Evolutionary conservation across 2,113 vertebrate genomes (phyloP), one percentile per base, ranked within the genome.

Genomic region (Archocentrus centrarchus): DNA sequence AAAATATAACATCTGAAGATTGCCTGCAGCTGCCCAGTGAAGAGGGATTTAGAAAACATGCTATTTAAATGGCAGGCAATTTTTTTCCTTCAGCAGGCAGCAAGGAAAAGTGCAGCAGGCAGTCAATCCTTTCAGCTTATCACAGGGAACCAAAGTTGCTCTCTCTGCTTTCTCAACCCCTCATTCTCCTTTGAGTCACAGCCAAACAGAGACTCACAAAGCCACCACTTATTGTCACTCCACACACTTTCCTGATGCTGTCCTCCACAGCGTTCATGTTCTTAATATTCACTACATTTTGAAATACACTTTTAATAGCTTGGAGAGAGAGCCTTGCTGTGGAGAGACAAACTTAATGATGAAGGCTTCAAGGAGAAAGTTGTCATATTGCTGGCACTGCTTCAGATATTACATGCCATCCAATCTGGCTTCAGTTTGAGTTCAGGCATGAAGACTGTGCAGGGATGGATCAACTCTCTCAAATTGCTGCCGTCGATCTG

Each of bases 41-140:
- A 93, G 90, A 88, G 78, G 90, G 91, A 93, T 94, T 95, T 93
- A 90, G 86, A 85, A 93, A 94, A 91, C 85, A 83, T 82, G 86
- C 85, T 90, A 94, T 95, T 92, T 94, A 94, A 95, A 93, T 75
- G 59, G 76, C 57, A 58, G 90, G 88, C 82, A 20, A 47, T 85
- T 86, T 88, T 87, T 87, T 88, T 50, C 2, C 32, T 82, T 87
- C 63, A 63, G 79, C 78, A 84, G 78, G 75, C 82, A 2, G 59
- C 20, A 76, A 62, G 77, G 60, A 91, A 93, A 91, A 91, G 84
- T 94, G 87, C 79, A 88, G 86, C 85, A 81, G 76, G 77, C 86
- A 91, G 88, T 91, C 89, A 82, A 85, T 91, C 89, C 88, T 89
- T 80, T 77, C 76, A 91, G 87, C 82, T 93, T 93, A 89, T 94